These are phyloP conservation scores for Corythaixoides concolor DNA, from an alignment of 2,113 vertebrate genomes.

Conservation along the genomic window DNA sequence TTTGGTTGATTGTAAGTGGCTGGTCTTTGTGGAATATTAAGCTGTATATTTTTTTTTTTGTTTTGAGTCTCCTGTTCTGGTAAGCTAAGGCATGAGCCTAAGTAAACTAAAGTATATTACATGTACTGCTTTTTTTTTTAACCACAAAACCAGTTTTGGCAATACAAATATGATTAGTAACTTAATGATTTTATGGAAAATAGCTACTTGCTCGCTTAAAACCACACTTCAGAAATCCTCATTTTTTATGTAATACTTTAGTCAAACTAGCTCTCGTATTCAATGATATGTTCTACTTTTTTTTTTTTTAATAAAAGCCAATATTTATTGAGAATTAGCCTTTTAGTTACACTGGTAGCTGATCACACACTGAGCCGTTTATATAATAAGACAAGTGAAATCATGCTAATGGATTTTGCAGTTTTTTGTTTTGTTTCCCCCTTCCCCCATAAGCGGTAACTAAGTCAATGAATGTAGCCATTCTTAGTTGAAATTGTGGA, in stretches of 20 bases:
- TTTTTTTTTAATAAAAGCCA: neutral
- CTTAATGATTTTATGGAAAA: neutral
- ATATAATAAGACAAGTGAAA: neutral
- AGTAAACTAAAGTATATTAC: neutral
- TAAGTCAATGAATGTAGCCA: neutral
- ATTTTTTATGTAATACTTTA: neutral
- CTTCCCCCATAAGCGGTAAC: neutral
- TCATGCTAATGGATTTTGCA: neutral
- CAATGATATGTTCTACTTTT: neutral
- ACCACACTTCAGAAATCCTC: neutral
- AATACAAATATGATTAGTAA: neutral
- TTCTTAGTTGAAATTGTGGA: neutral
- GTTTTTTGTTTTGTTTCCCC: neutral
- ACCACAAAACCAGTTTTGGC: neutral
- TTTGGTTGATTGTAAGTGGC: neutral
- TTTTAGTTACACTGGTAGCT: conserved; percentile 11
- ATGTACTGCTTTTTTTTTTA: neutral
- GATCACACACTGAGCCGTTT: neutral
- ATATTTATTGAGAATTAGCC: neutral
- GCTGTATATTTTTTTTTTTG: neutral
- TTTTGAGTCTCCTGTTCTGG: neutral
- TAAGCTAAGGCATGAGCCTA: neutral
- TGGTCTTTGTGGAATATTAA: neutral
- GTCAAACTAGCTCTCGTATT: neutral
- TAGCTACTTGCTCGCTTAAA: neutral